phyloP scores from a whole-genome alignment of 2,888 invertebrate genomes.

The Anticlea derivata region DNA sequence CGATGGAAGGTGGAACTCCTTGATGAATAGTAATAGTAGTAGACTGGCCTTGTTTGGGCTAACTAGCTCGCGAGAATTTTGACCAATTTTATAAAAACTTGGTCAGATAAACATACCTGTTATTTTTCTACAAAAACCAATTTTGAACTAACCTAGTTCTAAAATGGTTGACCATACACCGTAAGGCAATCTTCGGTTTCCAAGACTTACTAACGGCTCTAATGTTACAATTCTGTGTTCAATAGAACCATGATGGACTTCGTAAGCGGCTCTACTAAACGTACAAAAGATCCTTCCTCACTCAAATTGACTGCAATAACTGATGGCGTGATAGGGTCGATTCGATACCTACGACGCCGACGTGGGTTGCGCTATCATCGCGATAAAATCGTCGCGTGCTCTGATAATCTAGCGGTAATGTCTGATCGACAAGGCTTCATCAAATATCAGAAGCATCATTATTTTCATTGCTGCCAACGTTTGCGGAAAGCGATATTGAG shows the following conservation, averaged over 20 bases:
- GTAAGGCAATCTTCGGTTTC: too few species aligned
- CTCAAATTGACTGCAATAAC: slow-evolving; percentile 14
- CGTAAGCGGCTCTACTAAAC: neutral
- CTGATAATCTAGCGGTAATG: slow-evolving; percentile 57
- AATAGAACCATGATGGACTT: neutral
- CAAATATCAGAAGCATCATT: slow-evolving; percentile 32
- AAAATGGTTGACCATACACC: too few species aligned
- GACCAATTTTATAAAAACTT: too few species aligned
- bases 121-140: too few species aligned
- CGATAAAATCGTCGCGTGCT: slow-evolving; percentile 65
- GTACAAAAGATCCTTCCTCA: neutral
- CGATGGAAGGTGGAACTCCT: too few species aligned
- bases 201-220: neutral
- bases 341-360: slow-evolving; percentile 11
- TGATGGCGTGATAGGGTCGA: slow-evolving; percentile 35
- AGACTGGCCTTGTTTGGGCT: too few species aligned
- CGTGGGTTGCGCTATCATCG: slow-evolving; percentile 54
- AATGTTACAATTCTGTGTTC: slow-evolving; percentile 6
- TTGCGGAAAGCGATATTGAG: neutral
- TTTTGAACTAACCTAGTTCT: too few species aligned
- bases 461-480: slow-evolving; percentile 4
- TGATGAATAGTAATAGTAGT: too few species aligned
- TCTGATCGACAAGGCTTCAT: slow-evolving; percentile 46
- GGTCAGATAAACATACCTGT: too few species aligned
- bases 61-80: too few species aligned